A percentile compares a stretch with the other conserved stretches of the same genome.
phyloP scores from a whole-genome alignment of 2,113 vertebrate species.

The Tetrao urogallus region DNA sequence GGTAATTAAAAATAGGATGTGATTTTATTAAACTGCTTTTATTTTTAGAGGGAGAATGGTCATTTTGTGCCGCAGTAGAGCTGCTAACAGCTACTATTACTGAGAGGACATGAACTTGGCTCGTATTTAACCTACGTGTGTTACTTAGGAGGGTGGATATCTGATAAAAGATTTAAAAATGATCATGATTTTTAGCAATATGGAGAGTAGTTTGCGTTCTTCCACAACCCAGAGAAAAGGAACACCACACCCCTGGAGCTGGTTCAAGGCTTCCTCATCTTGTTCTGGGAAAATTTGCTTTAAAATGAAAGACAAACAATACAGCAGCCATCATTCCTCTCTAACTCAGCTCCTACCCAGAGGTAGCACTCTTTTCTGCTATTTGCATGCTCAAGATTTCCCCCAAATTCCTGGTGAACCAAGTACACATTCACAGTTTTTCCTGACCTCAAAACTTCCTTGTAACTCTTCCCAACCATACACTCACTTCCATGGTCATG shows the following conservation, averaged over 20 bases:
- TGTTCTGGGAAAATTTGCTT: not conserved
- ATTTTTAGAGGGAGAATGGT: not conserved
- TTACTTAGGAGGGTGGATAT: not conserved
- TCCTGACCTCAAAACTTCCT: not conserved
- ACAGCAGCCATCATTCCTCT: not conserved
- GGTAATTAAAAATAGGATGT: not conserved
- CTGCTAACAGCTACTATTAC: not conserved
- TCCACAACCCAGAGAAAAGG: not conserved
- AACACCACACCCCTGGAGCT: not conserved
- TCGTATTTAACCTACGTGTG: not conserved
- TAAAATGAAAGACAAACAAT: not conserved
- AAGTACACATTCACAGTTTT: not conserved
- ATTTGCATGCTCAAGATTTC: not conserved
- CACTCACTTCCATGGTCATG: not conserved
- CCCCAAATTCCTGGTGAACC: not conserved
- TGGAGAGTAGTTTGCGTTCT: not conserved
- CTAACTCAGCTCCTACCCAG: not conserved
- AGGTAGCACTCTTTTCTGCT: not conserved
- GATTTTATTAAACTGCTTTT: not conserved
- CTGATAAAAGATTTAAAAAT: not conserved
- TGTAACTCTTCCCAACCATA: not conserved
- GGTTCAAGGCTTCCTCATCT: not conserved
- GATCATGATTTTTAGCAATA: not conserved
- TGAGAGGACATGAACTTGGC: not conserved
- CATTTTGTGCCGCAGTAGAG: not conserved